Evolutionary conservation across 2,797 vertebrate species (phyloP), one percentile per base, ranked within the genome.

Genomic region (Zalophus californianus): DNA sequence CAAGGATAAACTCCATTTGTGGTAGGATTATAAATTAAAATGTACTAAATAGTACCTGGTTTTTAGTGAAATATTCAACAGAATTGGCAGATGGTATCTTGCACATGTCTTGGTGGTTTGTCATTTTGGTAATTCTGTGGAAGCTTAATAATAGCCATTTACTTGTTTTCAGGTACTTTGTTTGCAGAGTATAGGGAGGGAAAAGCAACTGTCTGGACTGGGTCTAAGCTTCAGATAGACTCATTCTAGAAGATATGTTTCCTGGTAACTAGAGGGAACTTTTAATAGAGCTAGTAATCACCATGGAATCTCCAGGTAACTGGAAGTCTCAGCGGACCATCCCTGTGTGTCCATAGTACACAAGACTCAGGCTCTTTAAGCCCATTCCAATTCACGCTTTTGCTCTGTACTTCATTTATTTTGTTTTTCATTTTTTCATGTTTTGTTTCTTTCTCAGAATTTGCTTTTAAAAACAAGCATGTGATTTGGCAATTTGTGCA

Each of bases 1-100:
- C 99, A 97, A 99, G 99, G 98, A 99, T 99, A 98, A 99, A 99
- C 99, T 99, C 99, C 7, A 99, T 99, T 89, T 99, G 99, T 98
- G 99, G 99, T 99, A 99, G 99, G 99, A 96, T 58, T 90, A 29
- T 79, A 77, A 94, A 80, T 92, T 90, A 86, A 97, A 90, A 68
- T 78, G 38, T 52, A 41, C 41, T 87, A 96, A 94, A 27, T 41
- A 41, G 23, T 78, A 32, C 16, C 41, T 83, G 23, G 54, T 90
- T 80, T 82, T 72, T 92, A 87, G 52, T 54, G 13, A 79, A 83
- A 82, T 95, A 1, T 25, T 86, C 48, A 96, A 60, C 32, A 86
- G n/a, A 86, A 80, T 73, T 35, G 18, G 68, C 14, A 10, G 35
- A 27, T 92, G 29, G 4, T 92, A 21, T 92, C 32, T 88, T 50